phyloP scores from a whole-genome alignment of 2,888 invertebrate genomes.

The Ochropleura plecta region DNA sequence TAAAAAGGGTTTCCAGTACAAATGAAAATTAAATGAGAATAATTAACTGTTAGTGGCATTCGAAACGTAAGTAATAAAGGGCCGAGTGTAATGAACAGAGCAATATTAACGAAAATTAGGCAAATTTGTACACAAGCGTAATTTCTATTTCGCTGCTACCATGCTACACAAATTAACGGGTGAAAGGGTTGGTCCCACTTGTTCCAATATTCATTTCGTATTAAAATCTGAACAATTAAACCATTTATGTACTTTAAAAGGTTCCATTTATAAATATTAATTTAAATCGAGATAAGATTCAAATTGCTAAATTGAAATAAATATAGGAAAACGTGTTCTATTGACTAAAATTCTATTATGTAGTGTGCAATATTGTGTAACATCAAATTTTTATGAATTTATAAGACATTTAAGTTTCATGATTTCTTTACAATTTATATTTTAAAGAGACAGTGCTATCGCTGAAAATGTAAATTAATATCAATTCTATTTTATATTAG shows the following conservation, averaged over 20 bases:
- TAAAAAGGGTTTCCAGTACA: constrained; percentile 59
- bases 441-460: background rate
- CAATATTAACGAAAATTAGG: constrained; percentile 79
- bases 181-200: constrained; percentile 65
- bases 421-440: background rate
- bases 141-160: constrained; percentile 79
- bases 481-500: background rate
- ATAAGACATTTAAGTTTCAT: constrained; percentile 1
- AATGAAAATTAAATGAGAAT: constrained; percentile 74
- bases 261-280: constrained; percentile 47
- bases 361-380: constrained; percentile 6
- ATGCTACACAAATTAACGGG: constrained; percentile 72
- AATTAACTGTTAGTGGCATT: constrained; percentile 77
- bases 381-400: constrained; percentile 11
- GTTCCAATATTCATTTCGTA: constrained; percentile 61
- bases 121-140: constrained; percentile 77
- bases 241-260: constrained; percentile 32
- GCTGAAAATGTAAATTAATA: background rate
- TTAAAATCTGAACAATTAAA: constrained; percentile 67
- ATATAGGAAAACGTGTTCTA: background rate
- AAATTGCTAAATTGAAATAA: constrained; percentile 7
- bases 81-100: constrained; percentile 76
- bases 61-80: constrained; percentile 75
- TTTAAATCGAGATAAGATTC: constrained; percentile 33
- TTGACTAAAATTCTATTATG: background rate